A percentile compares a stretch with the other conserved stretches of the same genome.
These are phyloP conservation scores for Circaetus cinerascens DNA, from an alignment of 2,113 vertebrate species.

Conservation along the genomic window DNA sequence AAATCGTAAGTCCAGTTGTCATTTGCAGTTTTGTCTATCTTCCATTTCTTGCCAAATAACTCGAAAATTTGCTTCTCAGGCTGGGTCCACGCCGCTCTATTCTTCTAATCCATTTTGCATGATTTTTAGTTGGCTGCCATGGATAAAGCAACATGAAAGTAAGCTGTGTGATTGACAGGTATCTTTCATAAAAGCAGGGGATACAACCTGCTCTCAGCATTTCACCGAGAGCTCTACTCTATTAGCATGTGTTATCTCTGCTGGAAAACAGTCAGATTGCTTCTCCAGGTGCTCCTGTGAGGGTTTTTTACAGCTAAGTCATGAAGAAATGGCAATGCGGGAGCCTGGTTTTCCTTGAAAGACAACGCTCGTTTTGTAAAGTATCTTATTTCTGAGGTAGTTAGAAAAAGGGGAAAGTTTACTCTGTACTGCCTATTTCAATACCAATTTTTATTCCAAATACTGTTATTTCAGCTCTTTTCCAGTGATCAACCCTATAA, in stretches of 20 bases:
- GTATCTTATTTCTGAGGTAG: background rate
- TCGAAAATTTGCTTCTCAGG: background rate
- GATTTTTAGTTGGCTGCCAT: background rate
- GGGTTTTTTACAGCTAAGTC: background rate
- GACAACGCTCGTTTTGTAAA: background rate
- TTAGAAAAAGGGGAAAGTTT: background rate
- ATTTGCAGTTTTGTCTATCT: background rate
- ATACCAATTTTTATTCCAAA: background rate
- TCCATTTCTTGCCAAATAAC: background rate
- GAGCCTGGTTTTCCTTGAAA: background rate
- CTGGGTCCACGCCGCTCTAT: background rate
- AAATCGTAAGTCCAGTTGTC: background rate
- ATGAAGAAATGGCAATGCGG: background rate
- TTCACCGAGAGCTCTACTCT: background rate
- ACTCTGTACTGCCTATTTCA: background rate
- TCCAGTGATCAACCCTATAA: background rate
- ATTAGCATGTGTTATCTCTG: conserved; percentile 5
- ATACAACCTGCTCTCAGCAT: background rate
- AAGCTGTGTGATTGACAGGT: background rate
- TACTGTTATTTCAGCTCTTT: background rate
- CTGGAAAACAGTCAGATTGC: background rate
- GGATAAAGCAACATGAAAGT: background rate
- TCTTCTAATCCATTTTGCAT: background rate
- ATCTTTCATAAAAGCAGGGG: background rate
- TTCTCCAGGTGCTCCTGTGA: background rate